Base-by-base conservation (phyloP, 64 coral and sea anemone species). In the Stylophora pistillata region DNA sequence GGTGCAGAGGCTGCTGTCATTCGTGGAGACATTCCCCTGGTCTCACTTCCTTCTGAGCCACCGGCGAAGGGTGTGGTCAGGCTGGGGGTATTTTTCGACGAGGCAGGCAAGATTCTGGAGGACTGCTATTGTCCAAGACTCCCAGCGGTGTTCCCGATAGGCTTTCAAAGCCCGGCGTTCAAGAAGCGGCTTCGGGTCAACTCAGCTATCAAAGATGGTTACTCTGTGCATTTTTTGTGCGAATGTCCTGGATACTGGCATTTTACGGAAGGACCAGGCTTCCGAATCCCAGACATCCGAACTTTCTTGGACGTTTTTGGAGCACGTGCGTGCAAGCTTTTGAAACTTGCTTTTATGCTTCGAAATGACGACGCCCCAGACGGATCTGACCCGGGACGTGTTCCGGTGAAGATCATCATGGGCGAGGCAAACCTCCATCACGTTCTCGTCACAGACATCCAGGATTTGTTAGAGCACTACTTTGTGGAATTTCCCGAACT, bases 241-340 rank as follows among this genome's bases (percentile, higher is more conserved):
- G 95, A 97, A 81, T 97, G 91, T 75, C 95, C 95, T 12, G 91
- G 91, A 58, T 89, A 93, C 21, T 97, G 95, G 95, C 95, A 97
- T 65, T 82, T 97, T 33, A 86, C 93, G 10, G 77, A 88, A 26
- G 82, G 71, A 15, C 95, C 95, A 55, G 95, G 95, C 5, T 97
- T 90, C 63, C 95, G 91, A 62, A 78, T 97, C 12, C 74, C 74
- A 31, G 64, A 93, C 37, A 84, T 93, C 23, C 56, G 74, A 30
- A 71, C 53, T 15, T 97, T 97, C 60, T 79, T 97, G 15, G 77
- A 89, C 15, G 17, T 53, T 15, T 93, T 89, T 52, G 95, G 95
- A 34, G 77, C 56, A 5, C 95, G 95, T n/a, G 91, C 71, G 17
- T 90, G 91, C 58, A 97, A 93, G 71, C 87, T 97, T 26, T 81